These are phyloP conservation scores for Hetaerina americana DNA, from an alignment of 1,140 invertebrate species.

Conservation along the genomic window DNA sequence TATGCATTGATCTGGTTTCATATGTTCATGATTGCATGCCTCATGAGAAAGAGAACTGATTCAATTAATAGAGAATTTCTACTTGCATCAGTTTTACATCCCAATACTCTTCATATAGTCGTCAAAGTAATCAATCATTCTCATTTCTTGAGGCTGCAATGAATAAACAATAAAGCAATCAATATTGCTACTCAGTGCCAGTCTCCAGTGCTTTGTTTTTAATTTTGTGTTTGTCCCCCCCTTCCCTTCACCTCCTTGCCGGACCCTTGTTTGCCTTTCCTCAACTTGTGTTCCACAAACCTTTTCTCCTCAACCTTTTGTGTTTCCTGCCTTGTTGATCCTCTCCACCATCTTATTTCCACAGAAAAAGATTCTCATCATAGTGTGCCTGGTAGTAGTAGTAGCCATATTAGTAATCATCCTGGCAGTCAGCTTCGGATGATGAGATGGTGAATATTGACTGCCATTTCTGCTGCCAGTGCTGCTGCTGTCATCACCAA, in stretches of 20 bases:
- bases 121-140: too few relatives aligned
- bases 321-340: constrained; percentile 2
- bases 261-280: constrained; percentile 12
- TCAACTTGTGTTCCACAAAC: constrained; percentile 15
- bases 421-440: not conserved
- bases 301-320: constrained; percentile 12
- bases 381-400: constrained; percentile 57
- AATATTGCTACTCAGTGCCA: not conserved
- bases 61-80: not conserved
- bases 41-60: not conserved
- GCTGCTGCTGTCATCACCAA: not conserved
- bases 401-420: constrained; percentile 1
- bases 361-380: constrained; percentile 76
- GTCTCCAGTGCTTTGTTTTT: constrained; percentile 7
- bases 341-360: constrained; percentile 47
- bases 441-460: not conserved
- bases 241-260: constrained; percentile 5
- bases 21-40: not conserved
- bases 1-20: not conserved
- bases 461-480: not conserved
- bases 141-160: not conserved
- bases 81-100: too few relatives aligned
- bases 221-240: constrained; percentile 17
- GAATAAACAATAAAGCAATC: not conserved
- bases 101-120: too few relatives aligned